Conservation (phyloP, 2,797 vertebrate genomes). For the Myotis daubentonii region DNA sequence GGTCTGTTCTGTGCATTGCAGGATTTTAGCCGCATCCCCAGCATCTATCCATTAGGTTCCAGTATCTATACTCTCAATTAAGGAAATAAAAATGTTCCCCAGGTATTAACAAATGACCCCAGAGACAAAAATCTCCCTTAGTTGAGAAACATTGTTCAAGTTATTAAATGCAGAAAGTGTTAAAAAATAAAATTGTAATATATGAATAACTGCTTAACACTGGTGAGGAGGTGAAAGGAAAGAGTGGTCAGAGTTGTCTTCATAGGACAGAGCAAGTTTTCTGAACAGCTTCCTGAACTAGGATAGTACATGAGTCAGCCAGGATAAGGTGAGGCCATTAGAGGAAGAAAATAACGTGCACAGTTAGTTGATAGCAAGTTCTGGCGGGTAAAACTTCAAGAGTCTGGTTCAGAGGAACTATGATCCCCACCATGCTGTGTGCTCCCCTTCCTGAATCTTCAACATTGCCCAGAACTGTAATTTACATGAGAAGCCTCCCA, state of each 20-base stretch:
- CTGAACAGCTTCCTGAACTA: neutral
- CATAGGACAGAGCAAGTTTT: neutral
- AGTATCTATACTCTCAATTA: neutral
- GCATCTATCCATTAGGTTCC: neutral
- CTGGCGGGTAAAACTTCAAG: neutral
- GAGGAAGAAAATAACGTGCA: neutral
- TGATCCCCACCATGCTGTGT: neutral
- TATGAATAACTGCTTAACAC: neutral
- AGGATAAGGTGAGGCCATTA: neutral
- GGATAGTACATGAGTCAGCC: neutral
- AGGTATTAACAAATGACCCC: neutral
- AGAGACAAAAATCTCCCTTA: neutral
- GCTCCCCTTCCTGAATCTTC: neutral
- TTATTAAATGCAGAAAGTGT: neutral
- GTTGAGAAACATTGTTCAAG: neutral
- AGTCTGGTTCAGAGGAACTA: neutral
- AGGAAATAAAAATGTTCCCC: neutral
- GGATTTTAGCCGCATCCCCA: neutral
- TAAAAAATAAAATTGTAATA: neutral
- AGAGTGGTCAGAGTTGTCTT: neutral
- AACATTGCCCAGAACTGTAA: neutral
- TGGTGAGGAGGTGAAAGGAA: neutral
- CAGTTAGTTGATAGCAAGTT: neutral
- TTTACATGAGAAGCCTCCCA: neutral
- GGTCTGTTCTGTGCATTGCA: rapidly evolving